These are phyloP conservation scores for Sitta carolinensis DNA, from an alignment of 2,797 vertebrate genomes.

Conservation along the genomic window DNA sequence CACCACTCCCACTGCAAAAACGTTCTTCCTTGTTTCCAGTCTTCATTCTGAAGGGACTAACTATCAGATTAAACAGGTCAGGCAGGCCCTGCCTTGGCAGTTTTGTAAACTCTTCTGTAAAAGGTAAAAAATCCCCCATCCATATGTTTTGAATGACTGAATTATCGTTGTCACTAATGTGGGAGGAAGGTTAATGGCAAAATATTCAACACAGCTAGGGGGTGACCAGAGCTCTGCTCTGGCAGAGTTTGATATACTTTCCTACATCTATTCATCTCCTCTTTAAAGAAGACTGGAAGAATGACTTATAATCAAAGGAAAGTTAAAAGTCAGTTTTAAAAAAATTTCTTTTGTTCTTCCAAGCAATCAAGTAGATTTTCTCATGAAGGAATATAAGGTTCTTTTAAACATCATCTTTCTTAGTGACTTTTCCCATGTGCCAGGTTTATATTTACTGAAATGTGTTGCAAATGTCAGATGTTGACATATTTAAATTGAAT, in stretches of 20 bases:
- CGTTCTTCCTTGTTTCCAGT: not conserved
- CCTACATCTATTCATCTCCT: not conserved
- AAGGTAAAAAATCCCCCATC: not conserved
- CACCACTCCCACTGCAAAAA: rapidly evolving
- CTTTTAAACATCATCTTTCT: not conserved
- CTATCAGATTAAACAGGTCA: not conserved
- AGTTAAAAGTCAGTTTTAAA: not conserved
- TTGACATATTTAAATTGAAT: not conserved
- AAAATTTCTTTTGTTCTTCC: not conserved
- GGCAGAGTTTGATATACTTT: not conserved
- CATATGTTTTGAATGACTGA: not conserved
- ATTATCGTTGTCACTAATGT: rapidly evolving
- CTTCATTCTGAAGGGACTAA: not conserved
- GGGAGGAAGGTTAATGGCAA: not conserved
- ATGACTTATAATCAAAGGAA: not conserved
- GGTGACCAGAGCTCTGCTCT: not conserved
- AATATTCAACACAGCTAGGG: not conserved
- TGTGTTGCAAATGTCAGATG: not conserved
- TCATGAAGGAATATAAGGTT: not conserved
- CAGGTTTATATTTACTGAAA: not conserved
- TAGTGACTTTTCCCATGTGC: not conserved
- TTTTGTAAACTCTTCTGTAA: not conserved
- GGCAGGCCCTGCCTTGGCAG: rapidly evolving
- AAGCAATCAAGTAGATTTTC: not conserved
- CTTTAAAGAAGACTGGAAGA: not conserved